Percentiles rank a stretch among this genome's conserved stretches.
These are phyloP conservation scores for Coptodon bakossiorum DNA, from an alignment of 2,113 vertebrate species.

Conservation along the genomic window DNA sequence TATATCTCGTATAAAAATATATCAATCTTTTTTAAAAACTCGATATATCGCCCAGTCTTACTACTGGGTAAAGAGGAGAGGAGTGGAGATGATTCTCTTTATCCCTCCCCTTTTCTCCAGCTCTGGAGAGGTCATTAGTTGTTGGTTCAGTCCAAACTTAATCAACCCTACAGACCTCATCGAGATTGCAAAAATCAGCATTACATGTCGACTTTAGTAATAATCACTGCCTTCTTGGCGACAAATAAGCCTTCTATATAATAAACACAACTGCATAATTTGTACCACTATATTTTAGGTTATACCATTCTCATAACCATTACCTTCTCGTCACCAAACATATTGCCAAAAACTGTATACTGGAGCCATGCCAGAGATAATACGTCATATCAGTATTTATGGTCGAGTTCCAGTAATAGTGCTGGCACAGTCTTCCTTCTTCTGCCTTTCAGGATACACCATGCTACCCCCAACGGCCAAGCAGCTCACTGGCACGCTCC, in stretches of 20 bases:
- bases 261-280: not conserved
- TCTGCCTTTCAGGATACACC: not conserved
- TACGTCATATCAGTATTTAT: not conserved
- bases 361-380: not conserved
- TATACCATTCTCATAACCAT: not conserved
- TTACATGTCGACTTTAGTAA: not conserved
- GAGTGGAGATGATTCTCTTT: not conserved
- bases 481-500: not conserved
- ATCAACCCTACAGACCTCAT: constrained; percentile 12
- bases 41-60: no score
- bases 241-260: not conserved
- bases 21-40: no score
- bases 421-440: not conserved
- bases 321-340: not conserved
- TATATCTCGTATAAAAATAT: not conserved
- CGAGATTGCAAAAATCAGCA: not conserved
- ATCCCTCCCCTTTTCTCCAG: not conserved
- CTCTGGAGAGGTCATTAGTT: constrained; percentile 56
- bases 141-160: not conserved
- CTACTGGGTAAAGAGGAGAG: not conserved
- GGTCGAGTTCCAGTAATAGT: not conserved
- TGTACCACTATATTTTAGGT: not conserved
- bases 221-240: not conserved
- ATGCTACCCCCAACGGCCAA: not conserved
- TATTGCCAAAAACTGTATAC: not conserved